Evolutionary conservation across 1,140 invertebrate genomes (phyloP).

Genomic region (Papilio dardanus): DNA sequence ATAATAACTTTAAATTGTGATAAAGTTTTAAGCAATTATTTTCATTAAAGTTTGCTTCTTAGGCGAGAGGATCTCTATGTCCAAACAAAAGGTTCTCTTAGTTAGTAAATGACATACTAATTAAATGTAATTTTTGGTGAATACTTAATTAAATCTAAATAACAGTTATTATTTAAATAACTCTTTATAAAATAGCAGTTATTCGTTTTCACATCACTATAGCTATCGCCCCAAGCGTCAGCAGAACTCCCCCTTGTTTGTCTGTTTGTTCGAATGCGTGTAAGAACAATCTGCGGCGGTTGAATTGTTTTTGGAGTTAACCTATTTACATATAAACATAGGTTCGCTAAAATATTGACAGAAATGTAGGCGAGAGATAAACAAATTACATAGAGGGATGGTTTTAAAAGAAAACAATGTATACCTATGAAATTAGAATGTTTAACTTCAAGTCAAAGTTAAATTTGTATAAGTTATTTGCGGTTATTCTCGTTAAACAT

Average conservation of each 20-base stretch:
- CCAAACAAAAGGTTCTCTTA: not conserved
- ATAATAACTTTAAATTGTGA: not conserved
- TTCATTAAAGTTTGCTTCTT: not conserved
- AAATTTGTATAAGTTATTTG: not conserved
- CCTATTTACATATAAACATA: slow-evolving; percentile 40
- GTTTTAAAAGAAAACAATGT: not conserved
- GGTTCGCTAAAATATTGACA: slow-evolving; percentile 28
- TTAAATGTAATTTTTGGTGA: no score
- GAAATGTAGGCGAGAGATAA: slow-evolving; percentile 32
- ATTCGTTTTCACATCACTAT: slow-evolving; percentile 40
- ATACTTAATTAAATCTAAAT: not conserved
- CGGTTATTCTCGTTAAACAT: not conserved
- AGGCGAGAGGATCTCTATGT: not conserved
- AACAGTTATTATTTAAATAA: not conserved
- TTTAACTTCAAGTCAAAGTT: not conserved
- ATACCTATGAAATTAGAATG: not conserved
- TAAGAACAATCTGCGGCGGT: slow-evolving; percentile 46
- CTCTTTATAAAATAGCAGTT: not conserved
- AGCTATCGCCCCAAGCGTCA: slow-evolving; percentile 35
- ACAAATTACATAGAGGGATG: slow-evolving; percentile 15
- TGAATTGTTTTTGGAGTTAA: slow-evolving; percentile 47
- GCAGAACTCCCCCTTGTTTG: slow-evolving; percentile 40
- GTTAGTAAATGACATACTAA: no score
- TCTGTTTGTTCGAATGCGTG: slow-evolving; percentile 44
- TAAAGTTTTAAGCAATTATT: not conserved